Evolutionary conservation across 2,113 vertebrate genomes (phyloP), one percentile per base, ranked within the genome.

Genomic region (Onychorhynchus coronatus): DNA sequence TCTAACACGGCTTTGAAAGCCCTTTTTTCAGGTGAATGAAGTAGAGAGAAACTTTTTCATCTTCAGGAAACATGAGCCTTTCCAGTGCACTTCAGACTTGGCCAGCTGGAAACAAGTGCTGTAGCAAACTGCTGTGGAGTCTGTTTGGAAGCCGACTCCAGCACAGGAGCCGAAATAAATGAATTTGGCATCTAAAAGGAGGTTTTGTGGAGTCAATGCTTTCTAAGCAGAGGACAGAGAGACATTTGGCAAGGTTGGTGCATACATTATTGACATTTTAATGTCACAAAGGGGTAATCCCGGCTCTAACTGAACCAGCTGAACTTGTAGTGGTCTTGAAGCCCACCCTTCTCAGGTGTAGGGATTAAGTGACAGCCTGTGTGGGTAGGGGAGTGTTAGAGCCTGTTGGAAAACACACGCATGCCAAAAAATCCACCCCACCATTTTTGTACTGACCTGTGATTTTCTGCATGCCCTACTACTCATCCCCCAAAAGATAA

Each of bases 221-320:
- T 91, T 95, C 92, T 75, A 97, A 93, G 88, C 75, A 58, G 72
- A 95, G 85, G 73, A 93, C 88, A 86, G 42, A 77, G 58, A 49
- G 75, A 71, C 76, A 47, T 78, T 87, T 96, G 95, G 95, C 93
- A 85, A 84, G 65, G 73, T 27, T 71, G 86, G 49, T 68, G 85
- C 94, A 95, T 95, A 82, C 19, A 56, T 95, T 95, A 92, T 47
- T 84, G 95, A 75, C 52, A 12, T 75, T 95, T 79, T 88, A 42
- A 41, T 79, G 67, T 92, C 91, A 83, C 70, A 39, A 28, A 92
- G 65, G 72, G 68, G 90, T 67, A 96, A 76, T 91, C 85, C 85
- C 41, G 61, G 65, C 23, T 41, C 56, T 65, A 68, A 27, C 23
- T 11, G n/a, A 78, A 52, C 39, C 77, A 78, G 70, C 30, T 78